A percentile compares a stretch with the other conserved stretches of the same genome.
Conservation (phyloP, 2,113 vertebrate species). For the Prionailurus bengalensis region DNA sequence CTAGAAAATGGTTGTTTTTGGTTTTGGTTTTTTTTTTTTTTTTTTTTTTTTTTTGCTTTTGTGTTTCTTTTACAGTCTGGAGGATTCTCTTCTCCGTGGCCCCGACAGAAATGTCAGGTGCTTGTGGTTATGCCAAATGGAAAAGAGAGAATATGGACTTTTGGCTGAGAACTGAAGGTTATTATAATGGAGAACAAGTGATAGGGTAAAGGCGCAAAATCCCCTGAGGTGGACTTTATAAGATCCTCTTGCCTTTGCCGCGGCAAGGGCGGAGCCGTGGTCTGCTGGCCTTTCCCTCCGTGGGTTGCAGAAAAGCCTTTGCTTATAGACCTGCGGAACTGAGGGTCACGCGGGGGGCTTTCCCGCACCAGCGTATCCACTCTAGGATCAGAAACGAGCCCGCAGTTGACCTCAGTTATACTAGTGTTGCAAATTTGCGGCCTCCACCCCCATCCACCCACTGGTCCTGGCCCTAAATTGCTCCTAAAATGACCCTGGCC, state of each 20-base stretch:
- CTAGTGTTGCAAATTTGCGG: conserved; percentile 12
- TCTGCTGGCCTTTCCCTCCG: not conserved
- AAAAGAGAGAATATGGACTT: not conserved
- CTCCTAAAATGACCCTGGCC: conserved; percentile 12
- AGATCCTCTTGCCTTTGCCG: not conserved
- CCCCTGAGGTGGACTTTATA: not conserved
- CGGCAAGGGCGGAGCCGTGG: not conserved
- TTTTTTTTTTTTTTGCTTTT: no score
- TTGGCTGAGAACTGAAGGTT: not conserved
- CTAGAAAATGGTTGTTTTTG: not conserved
- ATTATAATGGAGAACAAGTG: not conserved
- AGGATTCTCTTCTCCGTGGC: not conserved
- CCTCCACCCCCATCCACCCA: conserved; percentile 52
- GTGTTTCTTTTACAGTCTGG: not conserved
- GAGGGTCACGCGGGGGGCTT: conserved; percentile 13
- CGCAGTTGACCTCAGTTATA: conserved; percentile 18
- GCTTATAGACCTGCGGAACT: not conserved
- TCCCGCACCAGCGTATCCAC: conserved; percentile 27
- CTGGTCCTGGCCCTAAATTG: conserved; percentile 27
- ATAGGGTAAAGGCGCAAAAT: not conserved
- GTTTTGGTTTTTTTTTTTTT: no score
- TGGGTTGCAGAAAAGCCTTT: not conserved
- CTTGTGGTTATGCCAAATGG: not conserved
- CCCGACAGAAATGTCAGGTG: not conserved
- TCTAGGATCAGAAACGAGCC: not conserved